These are phyloP conservation scores for Okamejei kenojei DNA, from an alignment of 2,797 vertebrate genomes.

Conservation along the genomic window DNA sequence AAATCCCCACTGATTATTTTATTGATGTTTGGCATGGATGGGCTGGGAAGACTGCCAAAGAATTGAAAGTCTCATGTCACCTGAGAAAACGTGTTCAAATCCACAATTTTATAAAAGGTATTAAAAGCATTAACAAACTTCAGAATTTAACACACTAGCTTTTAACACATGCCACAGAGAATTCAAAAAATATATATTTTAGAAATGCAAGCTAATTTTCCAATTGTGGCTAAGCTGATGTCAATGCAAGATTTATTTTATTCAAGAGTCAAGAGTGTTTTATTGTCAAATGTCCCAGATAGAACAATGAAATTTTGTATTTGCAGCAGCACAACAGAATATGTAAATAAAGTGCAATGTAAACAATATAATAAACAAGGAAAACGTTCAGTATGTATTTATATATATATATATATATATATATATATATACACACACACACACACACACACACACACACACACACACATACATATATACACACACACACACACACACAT, in stretches of 20 bases:
- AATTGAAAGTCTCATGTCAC: background rate
- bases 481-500: no score
- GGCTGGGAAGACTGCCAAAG: no score
- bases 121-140: background rate
- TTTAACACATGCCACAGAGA: background rate
- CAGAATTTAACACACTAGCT: background rate
- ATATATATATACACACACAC: no score
- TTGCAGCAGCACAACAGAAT: no score
- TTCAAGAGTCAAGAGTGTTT: background rate
- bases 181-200: background rate
- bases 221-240: background rate
- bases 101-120: background rate
- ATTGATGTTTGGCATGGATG: background rate
- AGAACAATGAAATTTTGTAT: no score
- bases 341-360: no score
- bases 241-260: background rate
- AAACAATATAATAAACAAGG: no score
- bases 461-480: no score
- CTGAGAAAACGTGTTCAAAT: background rate
- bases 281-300: no score
- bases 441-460: no score
- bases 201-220: background rate
- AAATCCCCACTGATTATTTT: background rate
- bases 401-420: no score
- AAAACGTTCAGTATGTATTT: no score